These are phyloP conservation scores for Rhyacichthys aspro DNA, from an alignment of 2,797 vertebrate species.

Conservation along the genomic window DNA sequence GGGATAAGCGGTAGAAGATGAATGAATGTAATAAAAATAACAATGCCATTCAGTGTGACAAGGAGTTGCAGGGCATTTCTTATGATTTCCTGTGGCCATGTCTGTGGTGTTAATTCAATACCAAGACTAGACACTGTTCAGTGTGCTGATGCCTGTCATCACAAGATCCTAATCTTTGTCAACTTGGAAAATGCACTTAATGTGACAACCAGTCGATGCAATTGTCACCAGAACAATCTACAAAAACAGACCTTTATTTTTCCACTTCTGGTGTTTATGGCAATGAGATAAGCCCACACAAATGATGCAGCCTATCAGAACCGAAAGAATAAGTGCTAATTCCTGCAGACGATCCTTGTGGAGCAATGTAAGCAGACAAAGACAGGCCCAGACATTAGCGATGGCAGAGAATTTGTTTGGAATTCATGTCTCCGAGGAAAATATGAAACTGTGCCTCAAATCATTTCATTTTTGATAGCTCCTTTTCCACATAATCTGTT, in stretches of 20 bases:
- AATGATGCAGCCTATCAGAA: slow-evolving; percentile 49
- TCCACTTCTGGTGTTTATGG: slow-evolving; percentile 5
- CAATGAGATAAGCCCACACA: slow-evolving; percentile 1
- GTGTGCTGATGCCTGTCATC: background rate
- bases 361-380: slow-evolving; percentile 71
- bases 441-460: slow-evolving; percentile 79
- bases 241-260: slow-evolving; percentile 11
- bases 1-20: too few relatives aligned
- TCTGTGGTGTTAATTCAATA: slow-evolving; percentile 9
- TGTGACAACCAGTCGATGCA: background rate
- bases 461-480: slow-evolving; percentile 65
- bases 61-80: background rate
- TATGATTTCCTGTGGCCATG: slow-evolving; percentile 7
- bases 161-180: background rate
- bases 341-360: slow-evolving; percentile 79
- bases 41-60: background rate
- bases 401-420: slow-evolving; percentile 85
- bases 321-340: slow-evolving; percentile 79
- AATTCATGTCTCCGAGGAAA: slow-evolving; percentile 89
- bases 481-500: slow-evolving; percentile 17
- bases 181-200: slow-evolving; percentile 2
- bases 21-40: background rate
- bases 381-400: slow-evolving; percentile 85
- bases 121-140: slow-evolving; percentile 1
- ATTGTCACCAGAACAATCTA: slow-evolving; percentile 11